A percentile compares a stretch with the other conserved stretches of the same genome.
Conservation (phyloP, 2,888 invertebrate genomes). For the Neelides folsomi region DNA sequence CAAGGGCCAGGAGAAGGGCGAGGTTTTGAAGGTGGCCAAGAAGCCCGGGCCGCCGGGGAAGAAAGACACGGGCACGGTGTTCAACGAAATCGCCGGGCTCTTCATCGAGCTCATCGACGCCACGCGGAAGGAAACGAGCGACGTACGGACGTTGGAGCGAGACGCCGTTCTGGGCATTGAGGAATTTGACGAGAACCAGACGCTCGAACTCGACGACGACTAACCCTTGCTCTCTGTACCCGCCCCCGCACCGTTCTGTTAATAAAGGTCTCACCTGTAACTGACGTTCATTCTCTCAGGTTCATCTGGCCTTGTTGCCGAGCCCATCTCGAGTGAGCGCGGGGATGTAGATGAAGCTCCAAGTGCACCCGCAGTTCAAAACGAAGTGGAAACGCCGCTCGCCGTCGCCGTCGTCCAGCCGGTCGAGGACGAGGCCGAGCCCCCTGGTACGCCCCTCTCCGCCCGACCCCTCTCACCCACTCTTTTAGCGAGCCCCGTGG, state of each 20-base stretch:
- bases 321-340: slow-evolving; percentile 29
- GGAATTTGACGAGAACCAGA: slow-evolving; percentile 5
- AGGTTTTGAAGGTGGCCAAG: not conserved
- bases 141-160: not conserved
- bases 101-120: slow-evolving; percentile 8
- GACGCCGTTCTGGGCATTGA: not conserved
- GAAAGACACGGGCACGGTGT: slow-evolving; percentile 6
- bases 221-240: too few species aligned
- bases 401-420: slow-evolving; percentile 30
- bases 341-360: slow-evolving; percentile 26
- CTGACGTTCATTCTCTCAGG: slow-evolving; percentile 10
- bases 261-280: not conserved
- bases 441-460: slow-evolving; percentile 7
- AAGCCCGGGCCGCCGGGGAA: not conserved
- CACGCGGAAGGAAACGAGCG: not conserved
- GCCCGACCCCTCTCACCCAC: not conserved
- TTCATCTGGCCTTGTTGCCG: slow-evolving; percentile 28
- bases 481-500: not conserved
- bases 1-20: slow-evolving; percentile 8
- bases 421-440: slow-evolving; percentile 19
- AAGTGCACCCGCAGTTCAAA: slow-evolving; percentile 15
- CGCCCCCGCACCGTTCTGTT: not conserved
- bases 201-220: not conserved
- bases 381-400: slow-evolving; percentile 26
- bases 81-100: slow-evolving; percentile 9